Base-by-base conservation (phyloP, 2,797 vertebrate species). In the Ambastaia sidthimunki region DNA sequence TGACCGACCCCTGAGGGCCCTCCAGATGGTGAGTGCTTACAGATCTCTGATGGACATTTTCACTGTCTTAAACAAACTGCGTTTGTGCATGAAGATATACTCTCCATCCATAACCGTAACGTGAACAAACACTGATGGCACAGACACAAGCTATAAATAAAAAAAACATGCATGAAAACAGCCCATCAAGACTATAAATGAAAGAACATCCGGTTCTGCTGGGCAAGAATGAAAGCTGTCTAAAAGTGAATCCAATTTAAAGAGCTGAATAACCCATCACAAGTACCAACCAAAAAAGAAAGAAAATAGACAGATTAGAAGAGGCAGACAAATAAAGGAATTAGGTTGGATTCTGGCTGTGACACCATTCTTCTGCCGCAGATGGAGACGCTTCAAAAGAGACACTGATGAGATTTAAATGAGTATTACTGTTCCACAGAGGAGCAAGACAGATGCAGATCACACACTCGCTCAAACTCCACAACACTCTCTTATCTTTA, bases 391-490 rank as follows among this genome's bases (percentile, higher is more conserved):
- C 80, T 81, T 86, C 80, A 84, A 75, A 55, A 80, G 82, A 80
- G 80, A 55, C 50, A 71, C 80, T 86, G 78, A 86, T 84, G 83
- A 82, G 80, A 82, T 84, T 86, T 86, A 82, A 84, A 84, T 84
- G 82, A 84, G 71, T 76, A 82, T 76, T 75, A 84, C 37, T 81
- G 74, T 68, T 82, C 48, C 41, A 25, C 71, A 70, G 59, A 80
- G 80, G 57, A 80, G 28, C 68, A 70, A 72, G 65, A 83, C 15
- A 15, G 74, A 78, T 76, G 72, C 74, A 63, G 71, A 85, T 82
- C 82, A 81, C 74, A 80, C 59, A 68, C 37, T 66, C 71, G 13
- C 50, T 71, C 80, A 59, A 63, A 76, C 71, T 78, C 63, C 65
- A 80, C 70, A 66, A 37, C 55, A 47, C 55, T 54, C 47, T 78